Evolutionary conservation across 30 jellyfish, hydroid and myxozoan genomes (phyloP).

Genomic region (Turritopsis rubra): DNA sequence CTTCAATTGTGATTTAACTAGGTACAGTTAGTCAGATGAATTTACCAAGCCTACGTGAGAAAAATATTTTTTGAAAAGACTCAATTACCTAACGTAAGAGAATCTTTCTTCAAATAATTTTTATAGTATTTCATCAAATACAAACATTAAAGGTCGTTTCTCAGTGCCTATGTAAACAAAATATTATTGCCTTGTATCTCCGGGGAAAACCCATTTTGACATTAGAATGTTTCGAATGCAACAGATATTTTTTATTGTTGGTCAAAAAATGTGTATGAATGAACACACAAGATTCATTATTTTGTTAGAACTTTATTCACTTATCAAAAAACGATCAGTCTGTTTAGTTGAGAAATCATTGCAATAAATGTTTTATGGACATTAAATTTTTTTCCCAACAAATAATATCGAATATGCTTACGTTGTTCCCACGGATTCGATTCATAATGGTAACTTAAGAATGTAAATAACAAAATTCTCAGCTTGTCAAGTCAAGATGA

Average conservation of each 20-base stretch:
- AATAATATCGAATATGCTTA: background rate
- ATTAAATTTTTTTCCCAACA: background rate
- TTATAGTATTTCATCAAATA: background rate
- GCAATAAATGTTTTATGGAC: background rate
- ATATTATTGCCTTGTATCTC: background rate
- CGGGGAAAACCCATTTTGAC: background rate
- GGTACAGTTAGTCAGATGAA: too few relatives aligned
- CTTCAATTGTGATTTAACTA: too few relatives aligned
- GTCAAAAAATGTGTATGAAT: too few relatives aligned
- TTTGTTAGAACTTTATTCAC: too few relatives aligned
- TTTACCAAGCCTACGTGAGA: too few relatives aligned
- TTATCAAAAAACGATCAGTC: too few relatives aligned
- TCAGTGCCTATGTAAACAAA: background rate
- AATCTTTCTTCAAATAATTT: background rate
- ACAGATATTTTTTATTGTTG: background rate
- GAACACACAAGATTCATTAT: too few relatives aligned
- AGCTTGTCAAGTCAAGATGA: constrained; percentile 31
- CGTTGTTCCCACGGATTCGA: background rate
- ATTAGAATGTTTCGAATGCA: background rate
- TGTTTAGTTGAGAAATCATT: background rate
- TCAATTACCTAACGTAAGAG: background rate
- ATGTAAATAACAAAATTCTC: background rate
- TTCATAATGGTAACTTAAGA: background rate
- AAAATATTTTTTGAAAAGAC: too few relatives aligned
- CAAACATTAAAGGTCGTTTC: background rate